Percentiles rank a stretch among this genome's conserved stretches.
These are phyloP conservation scores for Astropecten irregularis DNA, from an alignment of 53 echinoderm and acorn worm species.

Conservation along the genomic window DNA sequence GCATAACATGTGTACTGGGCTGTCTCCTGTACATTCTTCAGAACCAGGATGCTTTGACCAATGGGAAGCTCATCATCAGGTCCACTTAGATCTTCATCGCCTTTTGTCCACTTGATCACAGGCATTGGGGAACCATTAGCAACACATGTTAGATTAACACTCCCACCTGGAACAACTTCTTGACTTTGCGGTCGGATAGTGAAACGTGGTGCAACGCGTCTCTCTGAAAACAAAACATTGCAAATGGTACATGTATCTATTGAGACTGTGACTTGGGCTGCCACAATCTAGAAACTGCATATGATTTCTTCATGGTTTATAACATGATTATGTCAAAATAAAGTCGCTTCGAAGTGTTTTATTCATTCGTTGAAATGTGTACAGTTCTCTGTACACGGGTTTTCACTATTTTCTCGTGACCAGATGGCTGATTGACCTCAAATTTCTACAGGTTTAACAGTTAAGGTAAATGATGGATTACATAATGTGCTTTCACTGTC, in stretches of 20 bases:
- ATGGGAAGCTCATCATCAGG: constrained; percentile 37
- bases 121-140: constrained; percentile 75
- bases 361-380: no score
- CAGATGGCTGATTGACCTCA: no score
- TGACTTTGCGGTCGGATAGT: constrained; percentile 56
- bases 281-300: no score
- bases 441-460: no score
- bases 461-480: no score
- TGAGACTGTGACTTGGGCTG: no score
- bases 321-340: no score
- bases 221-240: constrained; percentile 40
- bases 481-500: no score
- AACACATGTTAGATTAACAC: constrained; percentile 61
- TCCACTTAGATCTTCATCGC: constrained; percentile 41
- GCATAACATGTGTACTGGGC: constrained; percentile 62
- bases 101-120: constrained; percentile 63
- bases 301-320: no score
- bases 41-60: constrained; percentile 40
- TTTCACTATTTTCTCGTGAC: no score
- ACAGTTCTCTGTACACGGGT: no score
- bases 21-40: constrained; percentile 56
- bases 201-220: constrained; percentile 68
- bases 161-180: constrained; percentile 67
- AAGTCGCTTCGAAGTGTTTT: no score
- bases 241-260: background rate